Base-by-base conservation (phyloP, 2,888 invertebrate genomes). In the Troides oblongomaculatus region DNA sequence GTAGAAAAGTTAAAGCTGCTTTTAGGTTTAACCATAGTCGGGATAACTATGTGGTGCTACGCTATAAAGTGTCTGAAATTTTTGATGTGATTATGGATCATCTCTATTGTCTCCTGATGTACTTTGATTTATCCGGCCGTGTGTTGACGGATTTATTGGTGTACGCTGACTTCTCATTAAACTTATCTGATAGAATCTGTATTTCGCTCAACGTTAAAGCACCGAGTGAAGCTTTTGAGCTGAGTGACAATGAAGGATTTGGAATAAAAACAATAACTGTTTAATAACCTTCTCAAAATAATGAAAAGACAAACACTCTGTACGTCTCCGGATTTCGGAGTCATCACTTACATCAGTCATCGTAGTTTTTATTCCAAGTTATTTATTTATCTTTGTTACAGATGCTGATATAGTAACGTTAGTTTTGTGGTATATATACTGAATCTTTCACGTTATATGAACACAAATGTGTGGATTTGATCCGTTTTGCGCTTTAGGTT, bases 91-190 rank as follows among this genome's bases (percentile, higher is more conserved):
- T 82, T 84, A 90, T 88, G 86, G 86, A 87, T 88, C 85, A 86
- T 84, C 83, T 89, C 81, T 90, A 88, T 90, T 88, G 89, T 79
- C 79, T 81, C 81, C 79, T 79, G 81, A 81, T 82, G 7, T 7
- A 18, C 21, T 50, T 63, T 43, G 56, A 62, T 70, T 65, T n/a
- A 50, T 53, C 23, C 8, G 58, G 25, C 66, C 23, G 61, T 30
- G 58, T 21, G 50, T 73, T 84, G 91, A 90, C 88, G 86, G 90
- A 90, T 91, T 92, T 92, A 92, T 92, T 87, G 88, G 78, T 81
- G 82, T 84, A 74, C 75, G 79, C 77, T 76, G 77, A 79, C 77
- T 76, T 76, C 63, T 71, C 76, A 77, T 78, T 78, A 82, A 85
- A 87, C 85, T 81, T 74, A 70, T 74, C 74, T 72, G 90, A 90